Base-by-base conservation (phyloP, 2,113 vertebrate species). In the Microcebus jonahi region DNA sequence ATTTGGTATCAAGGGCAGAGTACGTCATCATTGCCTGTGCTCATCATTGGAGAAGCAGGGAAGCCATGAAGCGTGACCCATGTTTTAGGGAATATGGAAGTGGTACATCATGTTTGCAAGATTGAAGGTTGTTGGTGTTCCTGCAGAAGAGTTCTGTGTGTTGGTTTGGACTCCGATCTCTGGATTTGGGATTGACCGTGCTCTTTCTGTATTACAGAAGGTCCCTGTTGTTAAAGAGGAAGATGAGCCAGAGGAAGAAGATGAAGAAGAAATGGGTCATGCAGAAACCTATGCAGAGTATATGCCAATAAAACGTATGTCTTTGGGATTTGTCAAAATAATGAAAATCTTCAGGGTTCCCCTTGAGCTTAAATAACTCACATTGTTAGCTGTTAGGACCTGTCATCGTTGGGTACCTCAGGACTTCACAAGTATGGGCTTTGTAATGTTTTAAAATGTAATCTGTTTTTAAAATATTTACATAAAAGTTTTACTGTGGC, bases 241-340 rank as follows among this genome's bases (percentile, higher is more conserved):
- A 91, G 99, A 99, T 14, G 99, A 99, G 94, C 99, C 99, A 0
- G 99, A 99, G 97, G 99, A 99, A 92, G 99, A 99, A 97, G 99
- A 99, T 91, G 99, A 99, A 70, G 99, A 99, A 65, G 99, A 99
- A 98, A 98, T 99, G 98, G 99, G 99, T 77, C 99, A 99, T 42
- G 99, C 99, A 23, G 99, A 99, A 97, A 99, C 99, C 0, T 99
- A 99, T 0, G 99, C 99, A 3, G 99, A 99, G 96, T 99, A 99
- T 93, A 99, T 99, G 99, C 99, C 99, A 36, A 99, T 99, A 99
- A 99, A 99, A 99, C 85, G 99, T 99, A 99, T 17, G 99, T 90
- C 12, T 45, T 75, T 36, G 77, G 77, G 57, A 20, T 89, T 96
- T 0, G 0, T 87, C 50, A 57, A 50, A 91, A 87, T 48, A 45